A percentile compares a stretch with the other conserved stretches of the same genome.
phyloP scores from a whole-genome alignment of 1,140 invertebrate species.

The Bombus confusus region DNA sequence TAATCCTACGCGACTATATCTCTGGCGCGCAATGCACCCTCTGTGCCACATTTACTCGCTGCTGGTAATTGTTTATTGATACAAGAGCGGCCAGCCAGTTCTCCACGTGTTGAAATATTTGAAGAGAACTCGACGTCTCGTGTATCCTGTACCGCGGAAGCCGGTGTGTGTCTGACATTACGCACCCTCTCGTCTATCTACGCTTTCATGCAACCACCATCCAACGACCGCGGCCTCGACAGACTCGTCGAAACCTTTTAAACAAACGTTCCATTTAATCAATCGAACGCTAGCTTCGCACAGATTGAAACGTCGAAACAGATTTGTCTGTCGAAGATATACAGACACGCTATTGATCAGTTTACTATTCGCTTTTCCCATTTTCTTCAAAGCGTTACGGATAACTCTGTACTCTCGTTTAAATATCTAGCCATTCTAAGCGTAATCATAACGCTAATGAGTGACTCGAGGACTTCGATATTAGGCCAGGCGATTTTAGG shows the following conservation, averaged over 20 bases:
- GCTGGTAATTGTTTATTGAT: conserved; percentile 21
- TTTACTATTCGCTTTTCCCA: neutral
- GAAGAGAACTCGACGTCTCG: conserved; percentile 17
- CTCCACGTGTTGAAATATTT: conserved; percentile 17
- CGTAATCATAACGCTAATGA: too few relatives aligned
- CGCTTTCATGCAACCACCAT: neutral
- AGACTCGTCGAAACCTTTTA: neutral
- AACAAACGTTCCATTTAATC: neutral
- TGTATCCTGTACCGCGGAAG: neutral
- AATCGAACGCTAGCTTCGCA: neutral
- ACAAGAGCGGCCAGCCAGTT: neutral
- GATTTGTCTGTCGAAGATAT: neutral
- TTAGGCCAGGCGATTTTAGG: too few relatives aligned
- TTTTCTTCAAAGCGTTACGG: too few relatives aligned
- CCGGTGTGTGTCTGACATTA: neutral
- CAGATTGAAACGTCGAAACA: neutral
- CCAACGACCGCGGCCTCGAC: neutral
- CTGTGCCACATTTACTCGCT: neutral
- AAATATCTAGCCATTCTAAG: too few relatives aligned
- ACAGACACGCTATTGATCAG: neutral
- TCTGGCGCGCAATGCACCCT: neutral
- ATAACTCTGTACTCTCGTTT: too few relatives aligned
- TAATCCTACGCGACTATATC: neutral
- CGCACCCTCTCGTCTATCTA: neutral
- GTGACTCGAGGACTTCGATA: rapidly evolving